Base-by-base conservation (phyloP, 1,140 invertebrate species). In the Meloidogyne chitwoodi region DNA sequence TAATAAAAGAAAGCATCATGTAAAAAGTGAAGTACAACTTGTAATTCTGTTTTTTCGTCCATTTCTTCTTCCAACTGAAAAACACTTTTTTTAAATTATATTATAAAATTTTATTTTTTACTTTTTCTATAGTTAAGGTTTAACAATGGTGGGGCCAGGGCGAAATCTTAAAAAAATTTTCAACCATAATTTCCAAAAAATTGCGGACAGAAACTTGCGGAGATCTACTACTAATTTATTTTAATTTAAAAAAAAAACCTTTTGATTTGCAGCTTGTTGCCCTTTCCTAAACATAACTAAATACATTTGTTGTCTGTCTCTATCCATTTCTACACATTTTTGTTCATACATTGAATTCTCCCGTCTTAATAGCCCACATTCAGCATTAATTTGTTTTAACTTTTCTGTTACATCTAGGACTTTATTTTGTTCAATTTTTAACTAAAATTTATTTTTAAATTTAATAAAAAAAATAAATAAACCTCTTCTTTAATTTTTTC, bases 1-100 rank as follows among this genome's bases (percentile, higher is more conserved):
- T 83, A 86, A 64, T 87, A 86, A 65, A 85, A 86, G 67, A 86
- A 87, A 10, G 85, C 86, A 68, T 86, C 85, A 71, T 86, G 85
- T 19, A 86, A 68, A 68, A 86, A 86, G 44, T 79, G 77, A 6
- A 87, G 26, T n/a, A 80, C 74, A 38, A 86, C 75, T 38, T 81
- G 38, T 66, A 87, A 83, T 74, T 86, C 84, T n/a, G 85, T 84
- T 72, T 84, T 78, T 62, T 78, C 65, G 75, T 87, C 85, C 26
- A 87, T 62, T 61, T 78, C 61, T 44, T 82, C 75, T 12, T 86
- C 73, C 75, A 78, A 22, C 48, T 56, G 19, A 56, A 56, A 56
- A n/a, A n/a, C n/a, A n/a, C n/a, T n/a, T n/a, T n/a, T n/a, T n/a
- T n/a, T n/a, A n/a, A n/a, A n/a, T n/a, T n/a, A n/a, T n/a, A n/a